phyloP scores from a whole-genome alignment of 2,888 invertebrate genomes.

The Gerris lacustris region DNA sequence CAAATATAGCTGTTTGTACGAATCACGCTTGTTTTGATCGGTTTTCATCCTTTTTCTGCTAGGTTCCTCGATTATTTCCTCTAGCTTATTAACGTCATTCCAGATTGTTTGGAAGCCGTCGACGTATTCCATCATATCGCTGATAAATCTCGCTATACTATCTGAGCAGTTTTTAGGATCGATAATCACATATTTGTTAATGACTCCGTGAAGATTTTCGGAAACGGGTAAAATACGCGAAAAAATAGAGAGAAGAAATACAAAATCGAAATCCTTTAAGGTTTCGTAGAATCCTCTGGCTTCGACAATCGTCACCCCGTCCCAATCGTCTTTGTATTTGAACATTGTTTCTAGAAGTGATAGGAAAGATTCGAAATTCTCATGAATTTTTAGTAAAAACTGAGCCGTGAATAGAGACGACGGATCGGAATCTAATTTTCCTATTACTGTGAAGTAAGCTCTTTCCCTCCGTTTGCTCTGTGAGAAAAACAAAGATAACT shows the following conservation, averaged over 20 bases:
- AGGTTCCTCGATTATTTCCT: not conserved
- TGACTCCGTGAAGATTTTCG: not conserved
- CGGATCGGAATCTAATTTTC: not conserved
- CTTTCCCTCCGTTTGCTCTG: not conserved
- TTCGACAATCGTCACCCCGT: not conserved
- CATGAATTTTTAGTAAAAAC: not conserved
- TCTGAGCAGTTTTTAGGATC: not conserved
- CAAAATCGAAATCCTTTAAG: not conserved
- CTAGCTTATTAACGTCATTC: not conserved
- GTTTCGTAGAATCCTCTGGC: not conserved
- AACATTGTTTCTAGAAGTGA: not conserved
- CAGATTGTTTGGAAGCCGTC: not conserved
- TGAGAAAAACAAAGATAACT: not conserved
- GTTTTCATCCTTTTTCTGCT: no score
- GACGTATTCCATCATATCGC: not conserved
- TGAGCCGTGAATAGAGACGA: not conserved
- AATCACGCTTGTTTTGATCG: not conserved
- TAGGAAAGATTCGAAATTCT: not conserved
- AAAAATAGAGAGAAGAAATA: not conserved
- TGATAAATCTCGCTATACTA: not conserved
- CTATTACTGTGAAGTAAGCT: not conserved
- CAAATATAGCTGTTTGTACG: not conserved
- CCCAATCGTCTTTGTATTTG: not conserved
- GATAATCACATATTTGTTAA: not conserved
- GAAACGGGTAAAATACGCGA: not conserved